Conservation (phyloP, 2,113 vertebrate genomes). For the Apistogramma diplotaenia region DNA sequence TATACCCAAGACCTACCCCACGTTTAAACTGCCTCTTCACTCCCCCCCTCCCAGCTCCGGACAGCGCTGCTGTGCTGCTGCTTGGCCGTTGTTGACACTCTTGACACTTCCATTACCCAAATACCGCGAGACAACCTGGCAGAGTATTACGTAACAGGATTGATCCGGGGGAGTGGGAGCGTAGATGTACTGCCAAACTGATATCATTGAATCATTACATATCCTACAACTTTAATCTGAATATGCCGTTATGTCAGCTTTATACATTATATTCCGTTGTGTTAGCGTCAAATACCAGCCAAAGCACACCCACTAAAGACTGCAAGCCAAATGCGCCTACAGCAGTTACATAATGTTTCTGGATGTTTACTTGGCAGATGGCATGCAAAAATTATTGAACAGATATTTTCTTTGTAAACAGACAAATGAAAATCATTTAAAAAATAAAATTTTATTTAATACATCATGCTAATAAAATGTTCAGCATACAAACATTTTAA, state of each 20-base stretch:
- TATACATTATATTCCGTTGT: background rate
- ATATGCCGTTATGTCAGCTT: background rate
- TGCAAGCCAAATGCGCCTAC: background rate
- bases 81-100: slow-evolving; percentile 71
- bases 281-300: background rate
- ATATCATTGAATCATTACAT: background rate
- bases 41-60: slow-evolving; percentile 64
- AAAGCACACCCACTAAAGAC: background rate
- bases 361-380: slow-evolving; percentile 5
- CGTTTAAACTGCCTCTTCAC: slow-evolving; percentile 43
- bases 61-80: slow-evolving; percentile 35
- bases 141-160: slow-evolving; percentile 50
- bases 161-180: background rate
- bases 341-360: slow-evolving; percentile 29
- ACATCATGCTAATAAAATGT: slow-evolving; percentile 41
- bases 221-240: background rate
- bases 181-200: background rate
- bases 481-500: slow-evolving; percentile 36
- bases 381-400: background rate
- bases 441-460: slow-evolving; percentile 62
- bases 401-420: background rate
- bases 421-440: background rate
- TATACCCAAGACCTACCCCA: slow-evolving; percentile 63
- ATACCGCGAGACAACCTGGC: slow-evolving; percentile 65
- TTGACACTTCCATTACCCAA: slow-evolving; percentile 50